Evolutionary conservation across 2,113 vertebrate species (phyloP).

Genomic region (Albula goreensis): DNA sequence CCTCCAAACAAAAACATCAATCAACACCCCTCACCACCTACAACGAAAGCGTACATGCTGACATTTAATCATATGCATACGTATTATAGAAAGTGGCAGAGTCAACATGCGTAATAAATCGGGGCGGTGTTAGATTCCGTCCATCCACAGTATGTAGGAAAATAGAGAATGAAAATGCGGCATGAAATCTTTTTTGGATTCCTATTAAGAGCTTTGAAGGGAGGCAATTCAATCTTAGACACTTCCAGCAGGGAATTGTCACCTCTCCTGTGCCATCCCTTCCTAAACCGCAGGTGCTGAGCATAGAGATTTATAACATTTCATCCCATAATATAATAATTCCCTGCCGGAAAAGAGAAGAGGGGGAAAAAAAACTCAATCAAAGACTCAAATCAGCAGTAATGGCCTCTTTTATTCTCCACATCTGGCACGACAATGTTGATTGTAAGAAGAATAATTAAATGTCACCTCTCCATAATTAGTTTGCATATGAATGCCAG

Average conservation of each 20-base stretch:
- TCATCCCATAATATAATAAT: background rate
- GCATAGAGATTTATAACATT: background rate
- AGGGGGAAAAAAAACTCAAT: background rate
- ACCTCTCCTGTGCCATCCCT: background rate
- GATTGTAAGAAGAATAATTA: background rate
- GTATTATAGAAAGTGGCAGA: background rate
- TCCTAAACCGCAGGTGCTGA: background rate
- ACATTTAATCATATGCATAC: background rate
- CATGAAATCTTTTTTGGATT: background rate
- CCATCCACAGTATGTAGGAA: background rate
- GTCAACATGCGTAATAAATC: background rate
- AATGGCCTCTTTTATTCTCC: background rate
- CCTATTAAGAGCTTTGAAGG: background rate
- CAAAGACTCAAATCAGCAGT: background rate
- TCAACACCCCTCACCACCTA: background rate
- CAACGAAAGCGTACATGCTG: background rate
- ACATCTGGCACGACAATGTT: background rate
- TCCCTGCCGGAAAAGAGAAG: background rate
- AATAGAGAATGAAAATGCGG: background rate
- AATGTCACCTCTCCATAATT: constrained; percentile 6
- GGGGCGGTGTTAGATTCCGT: background rate
- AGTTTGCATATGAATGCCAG: background rate
- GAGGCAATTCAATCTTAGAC: background rate
- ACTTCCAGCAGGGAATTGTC: background rate
- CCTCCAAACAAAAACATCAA: background rate